A percentile compares a stretch with the other conserved stretches of the same genome.
Evolutionary conservation across 1,140 invertebrate species (phyloP).

Genomic region (Chironomus striatipennis): DNA sequence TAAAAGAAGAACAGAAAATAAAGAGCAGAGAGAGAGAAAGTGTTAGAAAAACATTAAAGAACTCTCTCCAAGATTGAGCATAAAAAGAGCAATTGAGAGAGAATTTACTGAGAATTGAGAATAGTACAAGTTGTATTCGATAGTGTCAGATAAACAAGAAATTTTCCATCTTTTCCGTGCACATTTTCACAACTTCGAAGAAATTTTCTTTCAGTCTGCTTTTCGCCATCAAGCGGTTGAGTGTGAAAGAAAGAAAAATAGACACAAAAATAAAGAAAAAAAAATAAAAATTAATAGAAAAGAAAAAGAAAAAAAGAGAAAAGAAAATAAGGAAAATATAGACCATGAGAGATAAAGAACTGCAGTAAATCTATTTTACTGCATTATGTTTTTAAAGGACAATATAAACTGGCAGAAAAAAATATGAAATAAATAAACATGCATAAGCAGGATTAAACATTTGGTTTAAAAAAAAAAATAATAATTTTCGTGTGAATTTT

Average conservation of each 20-base stretch:
- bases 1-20: not conserved
- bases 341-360: slow-evolving; percentile 7
- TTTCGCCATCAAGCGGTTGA: not conserved
- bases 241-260: not conserved
- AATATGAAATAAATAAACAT: not conserved
- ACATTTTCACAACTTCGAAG: not conserved
- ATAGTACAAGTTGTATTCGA: not conserved
- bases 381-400: slow-evolving; percentile 2
- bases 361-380: slow-evolving; percentile 14
- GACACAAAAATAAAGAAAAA: not conserved
- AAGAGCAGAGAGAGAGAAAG: not conserved
- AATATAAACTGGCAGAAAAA: not conserved
- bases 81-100: not conserved
- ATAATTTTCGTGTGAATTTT: no score
- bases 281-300: not conserved
- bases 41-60: not conserved
- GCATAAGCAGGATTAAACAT: not conserved
- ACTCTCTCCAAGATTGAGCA: not conserved
- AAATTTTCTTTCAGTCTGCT: slow-evolving; percentile 7
- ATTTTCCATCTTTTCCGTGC: not conserved
- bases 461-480: no score
- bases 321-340: not conserved
- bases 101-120: slow-evolving; percentile 1
- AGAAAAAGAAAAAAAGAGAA: not conserved
- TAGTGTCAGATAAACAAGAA: not conserved